Evolutionary conservation across 2,113 vertebrate genomes (phyloP).

Genomic region (Hippocampus guttulatus): DNA sequence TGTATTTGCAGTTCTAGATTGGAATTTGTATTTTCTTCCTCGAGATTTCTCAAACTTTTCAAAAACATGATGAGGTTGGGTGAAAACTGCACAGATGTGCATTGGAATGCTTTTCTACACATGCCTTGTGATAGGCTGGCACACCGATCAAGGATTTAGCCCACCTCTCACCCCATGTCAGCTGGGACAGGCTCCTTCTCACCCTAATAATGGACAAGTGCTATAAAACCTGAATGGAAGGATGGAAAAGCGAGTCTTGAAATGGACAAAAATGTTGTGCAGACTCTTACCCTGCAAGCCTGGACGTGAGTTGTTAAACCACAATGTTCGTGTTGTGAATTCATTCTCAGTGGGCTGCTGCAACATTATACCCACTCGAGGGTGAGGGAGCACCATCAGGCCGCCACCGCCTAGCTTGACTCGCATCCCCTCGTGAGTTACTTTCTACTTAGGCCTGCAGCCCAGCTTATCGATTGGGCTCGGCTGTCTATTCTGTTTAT

Average conservation of each 20-base stretch:
- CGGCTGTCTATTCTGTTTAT: not conserved
- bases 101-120: not conserved
- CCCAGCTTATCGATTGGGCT: constrained; percentile 18
- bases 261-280: not conserved
- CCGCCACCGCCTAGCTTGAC: constrained; percentile 11
- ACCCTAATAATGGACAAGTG: not conserved
- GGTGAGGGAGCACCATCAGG: constrained; percentile 30
- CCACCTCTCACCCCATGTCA: too few species aligned
- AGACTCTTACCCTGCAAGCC: not conserved
- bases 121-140: not conserved
- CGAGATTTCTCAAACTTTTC: not conserved
- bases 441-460: constrained; percentile 22
- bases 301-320: constrained; percentile 2
- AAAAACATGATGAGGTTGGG: not conserved
- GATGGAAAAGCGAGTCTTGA: not conserved
- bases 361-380: constrained; percentile 34
- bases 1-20: not conserved
- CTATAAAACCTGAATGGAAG: not conserved
- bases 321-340: not conserved
- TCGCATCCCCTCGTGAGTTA: constrained; percentile 18
- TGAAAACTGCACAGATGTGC: not conserved
- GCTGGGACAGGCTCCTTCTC: not conserved
- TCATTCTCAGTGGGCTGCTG: constrained; percentile 16
- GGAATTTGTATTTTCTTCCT: not conserved
- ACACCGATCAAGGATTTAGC: not conserved